These are phyloP conservation scores for Neolamprologus caudopunctatus DNA, from an alignment of 2,113 vertebrate species.

Conservation along the genomic window DNA sequence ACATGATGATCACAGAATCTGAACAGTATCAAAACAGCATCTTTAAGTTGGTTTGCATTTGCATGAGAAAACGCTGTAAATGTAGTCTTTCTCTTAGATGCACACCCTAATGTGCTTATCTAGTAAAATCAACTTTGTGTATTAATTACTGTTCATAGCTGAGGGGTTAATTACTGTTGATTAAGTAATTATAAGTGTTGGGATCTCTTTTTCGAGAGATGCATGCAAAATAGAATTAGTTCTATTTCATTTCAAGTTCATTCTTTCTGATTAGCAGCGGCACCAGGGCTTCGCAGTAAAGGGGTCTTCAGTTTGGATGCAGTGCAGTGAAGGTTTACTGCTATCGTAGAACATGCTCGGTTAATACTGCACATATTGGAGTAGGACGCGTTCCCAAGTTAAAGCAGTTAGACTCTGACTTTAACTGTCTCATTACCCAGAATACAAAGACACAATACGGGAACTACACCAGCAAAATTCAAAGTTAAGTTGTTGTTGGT, in stretches of 20 bases:
- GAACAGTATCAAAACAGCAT: fast-evolving
- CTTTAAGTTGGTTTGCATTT: not conserved
- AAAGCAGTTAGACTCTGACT: not conserved
- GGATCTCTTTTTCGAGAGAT: not conserved
- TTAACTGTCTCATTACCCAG: not conserved
- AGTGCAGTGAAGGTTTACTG: not conserved
- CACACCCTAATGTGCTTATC: not conserved
- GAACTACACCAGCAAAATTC: not conserved
- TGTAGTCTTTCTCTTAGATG: not conserved
- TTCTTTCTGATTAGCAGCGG: not conserved
- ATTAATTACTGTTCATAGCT: not conserved
- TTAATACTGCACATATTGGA: fast-evolving
- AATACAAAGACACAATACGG: not conserved
- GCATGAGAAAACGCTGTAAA: not conserved
- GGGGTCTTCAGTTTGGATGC: fast-evolving
- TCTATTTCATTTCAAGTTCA: not conserved
- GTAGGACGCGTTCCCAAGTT: not conserved
- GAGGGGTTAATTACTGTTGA: not conserved
- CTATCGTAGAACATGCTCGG: not conserved
- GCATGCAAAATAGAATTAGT: not conserved
- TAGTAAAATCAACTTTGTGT: not conserved
- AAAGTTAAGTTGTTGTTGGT: not conserved
- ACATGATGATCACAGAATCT: not conserved
- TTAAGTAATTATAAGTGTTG: not conserved
- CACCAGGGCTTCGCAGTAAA: not conserved